Base-by-base conservation (phyloP, 2,797 vertebrate species). In the Pampus argenteus region DNA sequence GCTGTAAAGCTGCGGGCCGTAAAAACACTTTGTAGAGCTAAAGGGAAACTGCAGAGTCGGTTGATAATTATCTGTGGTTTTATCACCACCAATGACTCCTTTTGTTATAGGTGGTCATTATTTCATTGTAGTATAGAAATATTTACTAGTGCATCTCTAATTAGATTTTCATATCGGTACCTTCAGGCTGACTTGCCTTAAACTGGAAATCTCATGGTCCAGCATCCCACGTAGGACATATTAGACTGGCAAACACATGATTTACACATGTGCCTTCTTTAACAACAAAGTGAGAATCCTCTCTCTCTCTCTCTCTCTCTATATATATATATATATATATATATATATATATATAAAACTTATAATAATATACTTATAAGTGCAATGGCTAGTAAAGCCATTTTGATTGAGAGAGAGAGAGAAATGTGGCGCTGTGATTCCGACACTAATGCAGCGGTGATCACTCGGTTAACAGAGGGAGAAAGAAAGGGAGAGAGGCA, bases 371-470 rank as follows among this genome's bases (percentile, higher is more conserved):
- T 47, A 51, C 15, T 45, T 34, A 15, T n/a, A 20, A 62, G 42
- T 34, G 45, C 26, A 74, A 56, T 29, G 45, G 50, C 58, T 25
- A 51, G 31, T 69, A 72, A 84, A 83, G 58, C 56, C 51, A 44
- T 36, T 70, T 69, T 67, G 66, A 81, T 64, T 74, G 59, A 75
- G 71, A 77, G 59, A 75, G 71, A 77, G 66, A 63, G 22, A 56
- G 67, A 71, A 80, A 79, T 63, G 44, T 64, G 83, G 23, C 0
- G 51, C 74, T 49, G 74, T 71, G 61, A 79, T 31, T 31, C 70
- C 8, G 49, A 74, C 79, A 70, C 78, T 86, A 89, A 87, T 73
- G 83, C 82, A 66, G 79, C 45, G 2, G 71, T 84, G 85, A 91
- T 90, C 84, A 82, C 78, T 86, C 62, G 10, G 58, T 83, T 87